A percentile compares a stretch with the other conserved stretches of the same genome.
phyloP scores from a whole-genome alignment of 2,888 invertebrate species.

The Eutolmus rufibarbis region DNA sequence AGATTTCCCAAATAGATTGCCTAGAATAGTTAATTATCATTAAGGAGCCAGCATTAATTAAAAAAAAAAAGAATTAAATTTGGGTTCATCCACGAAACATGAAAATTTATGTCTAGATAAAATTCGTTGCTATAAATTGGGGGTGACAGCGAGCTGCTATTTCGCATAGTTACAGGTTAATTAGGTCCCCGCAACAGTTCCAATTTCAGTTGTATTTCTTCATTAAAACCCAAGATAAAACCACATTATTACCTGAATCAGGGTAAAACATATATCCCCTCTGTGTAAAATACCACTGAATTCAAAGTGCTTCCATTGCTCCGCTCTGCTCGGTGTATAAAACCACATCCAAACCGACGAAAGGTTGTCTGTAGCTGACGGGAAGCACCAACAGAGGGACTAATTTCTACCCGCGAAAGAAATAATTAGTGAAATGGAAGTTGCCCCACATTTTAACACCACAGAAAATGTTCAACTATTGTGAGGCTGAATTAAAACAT shows the following conservation, averaged over 20 bases:
- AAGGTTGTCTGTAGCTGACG: slow-evolving; percentile 33
- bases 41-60: not conserved
- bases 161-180: slow-evolving; percentile 29
- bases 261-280: not conserved
- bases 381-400: slow-evolving; percentile 8
- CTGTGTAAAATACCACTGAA: slow-evolving; percentile 33
- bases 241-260: slow-evolving; percentile 40
- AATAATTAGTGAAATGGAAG: slow-evolving; percentile 34
- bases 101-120: not conserved
- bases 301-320: slow-evolving; percentile 33
- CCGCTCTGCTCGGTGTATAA: not conserved
- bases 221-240: slow-evolving; percentile 39
- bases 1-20: not conserved
- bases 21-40: not conserved
- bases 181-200: slow-evolving; percentile 30
- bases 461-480: slow-evolving; percentile 1
- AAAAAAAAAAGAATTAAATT: not conserved
- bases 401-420: slow-evolving; percentile 31
- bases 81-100: not conserved
- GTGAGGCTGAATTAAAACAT: not conserved
- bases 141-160: slow-evolving; percentile 5
- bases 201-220: slow-evolving; percentile 24
- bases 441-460: slow-evolving; percentile 12
- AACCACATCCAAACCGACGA: slow-evolving; percentile 11
- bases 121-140: slow-evolving; percentile 7